A percentile compares a stretch with the other conserved stretches of the same genome.
These are phyloP conservation scores for Ceraclea dissimilis DNA, from an alignment of 2,888 invertebrate genomes.

Conservation along the genomic window DNA sequence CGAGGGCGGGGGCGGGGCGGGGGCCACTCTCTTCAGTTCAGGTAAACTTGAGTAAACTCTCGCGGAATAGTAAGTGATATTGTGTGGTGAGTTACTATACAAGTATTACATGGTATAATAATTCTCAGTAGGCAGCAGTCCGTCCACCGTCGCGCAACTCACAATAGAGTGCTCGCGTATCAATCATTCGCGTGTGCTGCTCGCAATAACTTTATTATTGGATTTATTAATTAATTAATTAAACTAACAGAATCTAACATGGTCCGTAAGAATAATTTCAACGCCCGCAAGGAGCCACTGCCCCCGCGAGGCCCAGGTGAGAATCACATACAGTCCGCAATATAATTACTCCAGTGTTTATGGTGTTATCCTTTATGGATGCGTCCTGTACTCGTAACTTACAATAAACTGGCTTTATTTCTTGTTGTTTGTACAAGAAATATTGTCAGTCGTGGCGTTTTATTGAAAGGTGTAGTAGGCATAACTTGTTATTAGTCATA, in stretches of 20 bases:
- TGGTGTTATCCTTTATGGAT: not conserved
- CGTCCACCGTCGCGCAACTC: constrained; percentile 2
- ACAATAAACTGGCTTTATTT: no score
- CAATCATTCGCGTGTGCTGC: not conserved
- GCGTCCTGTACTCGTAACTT: no score
- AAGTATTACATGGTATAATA: no score
- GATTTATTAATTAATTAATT: not conserved
- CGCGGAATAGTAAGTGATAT: no score
- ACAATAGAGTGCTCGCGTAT: not conserved
- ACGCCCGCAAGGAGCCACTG: not conserved
- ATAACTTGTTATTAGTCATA: no score
- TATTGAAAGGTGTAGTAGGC: no score
- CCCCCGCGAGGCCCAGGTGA: constrained; percentile 8
- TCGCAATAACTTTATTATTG: not conserved
- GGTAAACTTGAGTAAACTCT: not conserved
- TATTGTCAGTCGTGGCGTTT: no score
- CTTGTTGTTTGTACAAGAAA: no score
- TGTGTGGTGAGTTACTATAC: no score
- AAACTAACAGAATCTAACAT: not conserved
- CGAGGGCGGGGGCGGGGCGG: not conserved
- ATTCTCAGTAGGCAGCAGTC: constrained; percentile 7
- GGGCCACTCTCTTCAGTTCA: not conserved
- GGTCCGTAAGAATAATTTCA: constrained; percentile 11
- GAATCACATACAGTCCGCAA: not conserved
- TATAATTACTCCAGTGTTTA: not conserved